These are phyloP conservation scores for Syngnathoides biaculeatus DNA, from an alignment of 2,113 vertebrate genomes.

Conservation along the genomic window DNA sequence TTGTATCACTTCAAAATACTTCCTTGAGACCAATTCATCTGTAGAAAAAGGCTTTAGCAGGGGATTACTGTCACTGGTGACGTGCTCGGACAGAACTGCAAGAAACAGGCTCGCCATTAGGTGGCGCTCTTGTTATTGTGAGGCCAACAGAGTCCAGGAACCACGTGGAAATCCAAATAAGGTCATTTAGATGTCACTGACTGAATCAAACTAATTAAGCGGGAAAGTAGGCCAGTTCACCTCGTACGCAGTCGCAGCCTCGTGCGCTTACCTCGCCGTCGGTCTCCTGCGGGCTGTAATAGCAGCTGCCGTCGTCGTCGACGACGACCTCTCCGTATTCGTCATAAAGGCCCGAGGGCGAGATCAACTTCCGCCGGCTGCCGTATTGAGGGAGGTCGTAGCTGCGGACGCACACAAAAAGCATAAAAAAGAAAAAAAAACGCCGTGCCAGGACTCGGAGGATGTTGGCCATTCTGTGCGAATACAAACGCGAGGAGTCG, in stretches of 20 bases:
- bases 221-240: background rate
- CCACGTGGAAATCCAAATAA: background rate
- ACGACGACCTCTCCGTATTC: slow-evolving; percentile 94
- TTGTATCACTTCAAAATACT: too few species aligned
- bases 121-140: background rate
- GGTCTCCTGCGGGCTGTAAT: slow-evolving; percentile 85
- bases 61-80: background rate
- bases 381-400: slow-evolving; percentile 96
- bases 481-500: background rate
- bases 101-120: background rate
- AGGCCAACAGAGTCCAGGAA: background rate
- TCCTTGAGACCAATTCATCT: too few species aligned
- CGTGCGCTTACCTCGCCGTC: slow-evolving; percentile 81
- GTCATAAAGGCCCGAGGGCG: slow-evolving; percentile 86
- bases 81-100: background rate
- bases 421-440: background rate
- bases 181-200: background rate
- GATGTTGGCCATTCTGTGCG: background rate
- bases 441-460: background rate
- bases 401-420: slow-evolving; percentile 69
- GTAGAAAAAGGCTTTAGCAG: too few species aligned
- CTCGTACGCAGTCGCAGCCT: background rate
- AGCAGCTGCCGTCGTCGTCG: slow-evolving; percentile 86
- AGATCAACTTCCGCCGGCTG: slow-evolving; percentile 89
- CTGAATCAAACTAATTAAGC: background rate